Conservation (phyloP, 2,113 vertebrate genomes). For the Apeltes quadracus region DNA sequence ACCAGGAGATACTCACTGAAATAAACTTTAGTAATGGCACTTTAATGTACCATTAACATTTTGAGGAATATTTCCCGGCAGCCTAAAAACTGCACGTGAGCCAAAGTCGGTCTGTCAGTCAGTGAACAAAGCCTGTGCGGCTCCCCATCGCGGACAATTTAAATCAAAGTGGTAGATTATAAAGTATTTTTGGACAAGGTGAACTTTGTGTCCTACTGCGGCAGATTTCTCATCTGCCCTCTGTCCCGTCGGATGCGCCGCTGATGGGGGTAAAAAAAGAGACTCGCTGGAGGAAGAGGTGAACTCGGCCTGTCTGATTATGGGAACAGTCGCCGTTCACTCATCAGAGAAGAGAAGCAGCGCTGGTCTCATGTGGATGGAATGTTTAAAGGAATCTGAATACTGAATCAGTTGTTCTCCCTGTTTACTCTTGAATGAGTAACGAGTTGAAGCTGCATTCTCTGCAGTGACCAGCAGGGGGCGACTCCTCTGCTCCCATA, state of each 20-base stretch:
- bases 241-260: slow-evolving; percentile 28
- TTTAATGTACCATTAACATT: too few relatives aligned
- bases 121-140: slow-evolving; percentile 38
- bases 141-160: slow-evolving; percentile 61
- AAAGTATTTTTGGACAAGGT: slow-evolving; percentile 53
- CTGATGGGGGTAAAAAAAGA: slow-evolving; percentile 23
- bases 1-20: too few relatives aligned
- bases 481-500: too few relatives aligned
- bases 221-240: slow-evolving; percentile 28
- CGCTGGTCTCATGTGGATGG: slow-evolving; percentile 1
- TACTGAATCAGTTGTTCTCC: not conserved
- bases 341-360: slow-evolving; percentile 7
- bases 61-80: too few relatives aligned
- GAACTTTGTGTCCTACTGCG: slow-evolving; percentile 21
- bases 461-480: too few relatives aligned
- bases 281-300: slow-evolving; percentile 32
- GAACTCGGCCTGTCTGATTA: slow-evolving; percentile 48
- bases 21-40: too few relatives aligned
- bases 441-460: too few relatives aligned
- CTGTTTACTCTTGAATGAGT: not conserved
- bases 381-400: slow-evolving; percentile 4
- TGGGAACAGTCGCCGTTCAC: slow-evolving; percentile 29
- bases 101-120: too few relatives aligned
- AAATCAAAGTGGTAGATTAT: slow-evolving; percentile 39
- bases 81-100: too few relatives aligned